Evolutionary conservation across 2,888 invertebrate genomes (phyloP), one percentile per base, ranked within the genome.

Genomic region (Microctonus hyperodae): DNA sequence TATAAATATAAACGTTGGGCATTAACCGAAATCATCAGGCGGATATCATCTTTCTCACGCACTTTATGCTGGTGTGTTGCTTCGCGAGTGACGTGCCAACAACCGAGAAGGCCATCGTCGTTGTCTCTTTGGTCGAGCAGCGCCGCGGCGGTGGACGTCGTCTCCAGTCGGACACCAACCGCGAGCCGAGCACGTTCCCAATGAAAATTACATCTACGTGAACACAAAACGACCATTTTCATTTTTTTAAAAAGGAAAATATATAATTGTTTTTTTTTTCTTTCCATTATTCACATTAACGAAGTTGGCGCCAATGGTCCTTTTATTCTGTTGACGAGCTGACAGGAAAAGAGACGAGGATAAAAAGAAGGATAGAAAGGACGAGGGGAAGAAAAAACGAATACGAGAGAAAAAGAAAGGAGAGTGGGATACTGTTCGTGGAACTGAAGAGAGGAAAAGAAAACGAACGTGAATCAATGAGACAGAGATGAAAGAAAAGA

Each of bases 141-240:
- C 75, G 76, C 75, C 74, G 71, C 75, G 75, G 74, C 76, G 73
- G 72, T 71, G 73, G 73, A 69, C 68, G 74, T 75, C 72, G 72
- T 73, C 76, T 77, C 76, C 76, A 81, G 81, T 81, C 81, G 75
- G 78, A 78, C 78, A 75, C 77, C 75, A 76, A 76, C 79, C 79
- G 81, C 77, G 81, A 76, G 75, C 76, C 76, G 75, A 76, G 73
- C 73, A 76, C 75, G 75, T 78, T 76, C 71, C 70, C 63, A 22
- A 69, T 48, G 37, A 62, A 67, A 67, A 65, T 58, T n/a, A 67
- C 58, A 65, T 58, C 37, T 50, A 65, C 16, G 68, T 55, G 57
- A 58, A 65, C 40, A 50, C 48, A 31, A 50, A 56, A 56, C 58
- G 7, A 48, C 20, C 35, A 58, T 31, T 51, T 6, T n/a, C 53